Evolutionary conservation across 2,113 vertebrate genomes (phyloP).

Genomic region (Fregata magnificens): DNA sequence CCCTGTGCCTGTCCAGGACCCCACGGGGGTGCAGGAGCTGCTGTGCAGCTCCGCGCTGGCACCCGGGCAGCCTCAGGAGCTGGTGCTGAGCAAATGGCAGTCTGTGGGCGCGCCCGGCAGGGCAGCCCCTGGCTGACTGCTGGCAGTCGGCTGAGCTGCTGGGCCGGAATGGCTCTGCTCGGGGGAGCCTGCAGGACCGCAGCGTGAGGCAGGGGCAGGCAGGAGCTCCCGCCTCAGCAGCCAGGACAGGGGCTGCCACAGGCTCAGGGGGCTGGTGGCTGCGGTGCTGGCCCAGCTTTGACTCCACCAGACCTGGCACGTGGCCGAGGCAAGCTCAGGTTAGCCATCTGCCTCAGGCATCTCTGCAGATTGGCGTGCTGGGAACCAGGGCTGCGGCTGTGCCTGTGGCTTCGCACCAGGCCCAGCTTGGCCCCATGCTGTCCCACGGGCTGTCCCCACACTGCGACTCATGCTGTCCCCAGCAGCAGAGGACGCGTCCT

Average conservation of each 20-base stretch:
- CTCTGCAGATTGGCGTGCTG: fast-evolving
- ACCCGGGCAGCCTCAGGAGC: neutral
- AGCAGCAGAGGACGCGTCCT: fast-evolving
- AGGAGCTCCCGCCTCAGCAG: neutral
- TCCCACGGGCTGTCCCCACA: neutral
- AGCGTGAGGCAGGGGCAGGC: neutral
- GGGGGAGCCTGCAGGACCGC: fast-evolving
- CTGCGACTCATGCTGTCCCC: neutral
- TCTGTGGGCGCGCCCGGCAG: fast-evolving
- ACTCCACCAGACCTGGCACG: fast-evolving
- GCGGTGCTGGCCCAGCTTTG: fast-evolving
- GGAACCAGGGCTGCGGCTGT: neutral
- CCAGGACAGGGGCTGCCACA: neutral
- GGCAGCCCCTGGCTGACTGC: neutral
- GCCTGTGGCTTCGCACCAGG: fast-evolving
- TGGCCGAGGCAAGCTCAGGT: neutral
- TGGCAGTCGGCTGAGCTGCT: neutral
- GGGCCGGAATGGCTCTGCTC: neutral
- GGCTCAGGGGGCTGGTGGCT: fast-evolving
- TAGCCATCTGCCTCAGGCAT: neutral
- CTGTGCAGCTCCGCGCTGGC: fast-evolving
- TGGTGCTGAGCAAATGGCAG: neutral
- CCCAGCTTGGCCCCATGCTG: neutral
- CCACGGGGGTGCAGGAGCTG: neutral
- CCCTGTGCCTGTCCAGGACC: too few relatives aligned